phyloP scores from a whole-genome alignment of 2,888 invertebrate genomes.

The Dusona sp. region DNA sequence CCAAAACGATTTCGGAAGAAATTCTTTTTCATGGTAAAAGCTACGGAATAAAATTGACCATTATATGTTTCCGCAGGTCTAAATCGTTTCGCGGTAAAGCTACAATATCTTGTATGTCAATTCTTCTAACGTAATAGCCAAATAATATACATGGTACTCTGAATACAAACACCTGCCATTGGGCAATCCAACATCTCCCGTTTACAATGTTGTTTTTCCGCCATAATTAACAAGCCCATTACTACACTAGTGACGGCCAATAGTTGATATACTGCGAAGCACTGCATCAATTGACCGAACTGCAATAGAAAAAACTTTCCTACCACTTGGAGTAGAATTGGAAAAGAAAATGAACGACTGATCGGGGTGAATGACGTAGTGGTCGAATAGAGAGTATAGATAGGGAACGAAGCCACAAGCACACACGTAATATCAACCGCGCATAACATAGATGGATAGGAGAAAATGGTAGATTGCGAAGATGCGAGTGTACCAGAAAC shows the following conservation, averaged over 20 bases:
- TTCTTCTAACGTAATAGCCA: background rate
- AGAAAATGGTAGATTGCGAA: slow-evolving; percentile 77
- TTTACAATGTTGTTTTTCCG: background rate
- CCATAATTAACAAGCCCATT: no score
- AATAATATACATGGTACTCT: background rate
- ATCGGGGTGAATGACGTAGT: background rate
- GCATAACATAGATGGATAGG: slow-evolving; percentile 69
- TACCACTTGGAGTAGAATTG: slow-evolving; percentile 25
- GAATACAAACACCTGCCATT: background rate
- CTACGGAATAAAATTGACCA: background rate
- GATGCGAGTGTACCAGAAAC: slow-evolving; percentile 81
- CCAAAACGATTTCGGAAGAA: background rate
- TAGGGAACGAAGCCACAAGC: slow-evolving; percentile 51
- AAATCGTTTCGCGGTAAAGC: no score
- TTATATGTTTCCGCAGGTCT: background rate
- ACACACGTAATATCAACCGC: slow-evolving; percentile 73
- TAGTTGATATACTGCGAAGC: background rate
- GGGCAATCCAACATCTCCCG: background rate
- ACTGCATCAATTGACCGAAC: background rate
- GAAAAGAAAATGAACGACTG: slow-evolving; percentile 21
- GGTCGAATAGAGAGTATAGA: slow-evolving; percentile 30
- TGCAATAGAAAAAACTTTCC: background rate
- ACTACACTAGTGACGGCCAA: background rate
- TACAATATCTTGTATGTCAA: no score
- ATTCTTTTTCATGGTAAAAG: background rate